phyloP scores from a whole-genome alignment of 2,113 vertebrate genomes.

The Burhinus bistriatus region DNA sequence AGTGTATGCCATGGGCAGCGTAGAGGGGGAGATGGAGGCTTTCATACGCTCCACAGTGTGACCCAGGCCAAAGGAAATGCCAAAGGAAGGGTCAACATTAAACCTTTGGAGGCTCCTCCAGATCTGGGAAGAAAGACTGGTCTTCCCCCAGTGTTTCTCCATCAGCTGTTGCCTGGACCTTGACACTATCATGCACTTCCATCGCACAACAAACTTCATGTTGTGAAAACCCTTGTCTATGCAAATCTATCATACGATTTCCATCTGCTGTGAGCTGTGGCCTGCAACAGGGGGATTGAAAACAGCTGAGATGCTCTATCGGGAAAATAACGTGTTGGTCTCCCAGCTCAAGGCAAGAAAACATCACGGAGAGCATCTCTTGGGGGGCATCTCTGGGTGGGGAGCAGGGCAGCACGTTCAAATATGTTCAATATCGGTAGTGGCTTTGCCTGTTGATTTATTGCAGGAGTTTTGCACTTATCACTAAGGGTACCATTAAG shows the following conservation, averaged over 20 bases:
- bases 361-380: not conserved
- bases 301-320: not conserved
- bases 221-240: not conserved
- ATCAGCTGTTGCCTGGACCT: not conserved
- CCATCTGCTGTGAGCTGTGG: not conserved
- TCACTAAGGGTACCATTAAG: not conserved
- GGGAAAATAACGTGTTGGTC: not conserved
- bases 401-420: not conserved
- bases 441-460: not conserved
- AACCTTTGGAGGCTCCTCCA: not conserved
- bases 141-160: not conserved
- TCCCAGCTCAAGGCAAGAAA: not conserved
- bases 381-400: not conserved
- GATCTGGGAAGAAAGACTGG: not conserved
- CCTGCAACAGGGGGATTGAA: not conserved
- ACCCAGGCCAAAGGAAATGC: not conserved
- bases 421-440: rapidly evolving
- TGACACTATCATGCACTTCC: not conserved
- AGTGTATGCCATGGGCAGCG: no score
- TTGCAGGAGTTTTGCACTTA: not conserved
- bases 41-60: rapidly evolving
- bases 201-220: not conserved
- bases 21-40: not conserved
- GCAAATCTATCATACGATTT: not conserved
- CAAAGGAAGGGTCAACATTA: not conserved